Percentiles rank a stretch among this genome's conserved stretches.
Evolutionary conservation across 2,113 vertebrate genomes (phyloP).

Genomic region (Pholis gunnellus): DNA sequence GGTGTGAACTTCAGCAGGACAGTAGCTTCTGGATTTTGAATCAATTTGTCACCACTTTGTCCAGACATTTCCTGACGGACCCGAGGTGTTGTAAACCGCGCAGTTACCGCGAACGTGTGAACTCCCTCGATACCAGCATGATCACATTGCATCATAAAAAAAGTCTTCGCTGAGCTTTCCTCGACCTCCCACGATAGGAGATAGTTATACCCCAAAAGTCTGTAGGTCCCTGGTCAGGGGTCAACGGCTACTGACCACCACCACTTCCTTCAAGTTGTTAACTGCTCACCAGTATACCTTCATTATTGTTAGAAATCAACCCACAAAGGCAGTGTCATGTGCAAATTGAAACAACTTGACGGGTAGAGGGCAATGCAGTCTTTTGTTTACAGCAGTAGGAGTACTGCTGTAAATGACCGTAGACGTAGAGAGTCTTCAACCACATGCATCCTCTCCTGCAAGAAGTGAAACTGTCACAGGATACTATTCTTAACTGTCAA

Average conservation of each 20-base stretch:
- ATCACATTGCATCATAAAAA: neutral
- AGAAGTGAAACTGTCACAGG: neutral
- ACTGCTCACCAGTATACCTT: neutral
- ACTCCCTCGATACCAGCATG: neutral
- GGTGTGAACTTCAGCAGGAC: neutral
- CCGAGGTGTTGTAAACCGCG: neutral
- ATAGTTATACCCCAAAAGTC: neutral
- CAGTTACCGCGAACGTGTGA: neutral
- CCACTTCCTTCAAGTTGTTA: neutral
- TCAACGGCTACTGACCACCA: neutral
- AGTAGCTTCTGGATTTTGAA: neutral
- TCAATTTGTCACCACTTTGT: neutral
- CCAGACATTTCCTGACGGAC: neutral
- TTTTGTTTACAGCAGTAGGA: neutral
- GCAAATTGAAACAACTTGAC: neutral
- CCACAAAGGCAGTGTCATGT: neutral
- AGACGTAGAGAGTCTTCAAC: neutral
- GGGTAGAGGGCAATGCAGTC: neutral
- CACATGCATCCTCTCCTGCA: neutral
- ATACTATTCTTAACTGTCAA: neutral
- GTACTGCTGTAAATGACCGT: neutral
- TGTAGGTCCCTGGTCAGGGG: neutral
- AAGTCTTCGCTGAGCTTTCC: neutral
- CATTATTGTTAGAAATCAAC: neutral
- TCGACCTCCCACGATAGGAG: neutral